phyloP scores from a whole-genome alignment of 1,140 invertebrate genomes.

The Periplaneta americana region DNA sequence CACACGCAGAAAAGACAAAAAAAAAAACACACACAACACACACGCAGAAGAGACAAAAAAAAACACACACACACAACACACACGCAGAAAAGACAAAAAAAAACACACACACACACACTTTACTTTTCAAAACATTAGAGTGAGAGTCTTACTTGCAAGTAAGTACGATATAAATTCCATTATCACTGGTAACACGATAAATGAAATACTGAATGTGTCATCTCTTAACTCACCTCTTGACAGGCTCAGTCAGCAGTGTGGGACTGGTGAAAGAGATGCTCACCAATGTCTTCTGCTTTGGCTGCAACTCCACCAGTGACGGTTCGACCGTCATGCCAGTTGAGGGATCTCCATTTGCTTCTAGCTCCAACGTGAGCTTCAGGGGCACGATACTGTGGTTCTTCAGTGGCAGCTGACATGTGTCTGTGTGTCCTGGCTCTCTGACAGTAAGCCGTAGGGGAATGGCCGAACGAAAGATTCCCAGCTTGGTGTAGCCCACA shows the following conservation, averaged over 20 bases:
- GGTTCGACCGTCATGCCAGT: neutral
- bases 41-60: too few relatives aligned
- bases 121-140: too few relatives aligned
- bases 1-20: too few relatives aligned
- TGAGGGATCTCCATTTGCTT: neutral
- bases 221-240: neutral
- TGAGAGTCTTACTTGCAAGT: too few relatives aligned
- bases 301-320: neutral
- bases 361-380: neutral
- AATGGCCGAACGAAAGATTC: neutral
- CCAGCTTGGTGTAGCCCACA: neutral
- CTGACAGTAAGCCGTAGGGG: neutral
- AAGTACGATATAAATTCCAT: too few relatives aligned
- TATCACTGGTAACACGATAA: too few relatives aligned
- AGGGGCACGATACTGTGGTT: neutral
- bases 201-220: too few relatives aligned
- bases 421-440: neutral
- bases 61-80: too few relatives aligned
- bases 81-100: too few relatives aligned
- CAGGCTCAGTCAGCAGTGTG: neutral
- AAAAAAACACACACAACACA: too few relatives aligned
- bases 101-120: too few relatives aligned
- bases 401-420: neutral
- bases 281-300: neutral
- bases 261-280: neutral